Evolutionary conservation across 2,888 invertebrate species (phyloP), one percentile per base, ranked within the genome.

Genomic region (Drosophila sordidula): DNA sequence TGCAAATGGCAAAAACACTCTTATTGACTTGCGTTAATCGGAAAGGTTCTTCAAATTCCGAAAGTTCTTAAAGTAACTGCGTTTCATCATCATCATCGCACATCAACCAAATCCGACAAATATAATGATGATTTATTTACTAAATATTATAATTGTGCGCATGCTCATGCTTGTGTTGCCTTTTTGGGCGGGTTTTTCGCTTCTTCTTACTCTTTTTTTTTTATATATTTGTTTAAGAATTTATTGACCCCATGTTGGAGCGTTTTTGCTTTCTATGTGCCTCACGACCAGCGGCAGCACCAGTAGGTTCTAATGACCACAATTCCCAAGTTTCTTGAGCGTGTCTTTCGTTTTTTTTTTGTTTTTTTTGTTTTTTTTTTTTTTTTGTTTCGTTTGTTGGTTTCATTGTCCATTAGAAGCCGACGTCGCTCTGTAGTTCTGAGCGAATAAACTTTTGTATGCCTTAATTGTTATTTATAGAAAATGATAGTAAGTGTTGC

Each of bases 391-490:
- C 39, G 18, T 18, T 58, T n/a, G 29, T 49, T 32, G 44, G 6
- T 34, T 38, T 47, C 45, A 59, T 65, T 75, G 72, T 69, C 62
- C 71, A 75, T 75, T 75, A 69, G 63, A 66, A 52, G 55, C 59
- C 39, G 36, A 18, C 44, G 54, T 34, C 25, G 34, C 44, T 49
- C 57, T 6, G 38, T 42, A 38, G 61, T 32, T 77, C 38, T 61
- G 52, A 59, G 54, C 65, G 61, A 63, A 72, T 64, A 67, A 58
- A 59, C 70, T 51, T 62, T 71, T 75, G 77, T 78, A 70, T 83
- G 83, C 80, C 85, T 80, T 74, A 87, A 86, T 86, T 86, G 82
- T 87, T 86, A 86, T 86, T 87, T 86, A 86, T 87, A 87, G 85
- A 78, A 75, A 87, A 78, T 87, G 82, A 87, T 86, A 87, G 87